Percentiles rank a stretch among this genome's conserved stretches.
These are phyloP conservation scores for Cepaea hortensis DNA, from an alignment of 2,888 invertebrate genomes.

Conservation along the genomic window DNA sequence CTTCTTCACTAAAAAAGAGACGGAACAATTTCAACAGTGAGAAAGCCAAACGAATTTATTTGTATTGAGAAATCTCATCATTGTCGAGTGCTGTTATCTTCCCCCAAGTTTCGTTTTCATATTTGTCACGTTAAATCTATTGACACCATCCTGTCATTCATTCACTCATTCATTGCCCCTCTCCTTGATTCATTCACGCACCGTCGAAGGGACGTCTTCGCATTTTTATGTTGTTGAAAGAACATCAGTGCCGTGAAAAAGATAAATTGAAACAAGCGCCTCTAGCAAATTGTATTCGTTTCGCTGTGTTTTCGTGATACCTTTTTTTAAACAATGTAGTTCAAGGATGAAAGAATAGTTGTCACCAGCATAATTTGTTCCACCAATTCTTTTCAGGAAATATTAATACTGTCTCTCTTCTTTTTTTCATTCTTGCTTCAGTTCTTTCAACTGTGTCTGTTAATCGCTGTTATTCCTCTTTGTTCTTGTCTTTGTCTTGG, in stretches of 20 bases:
- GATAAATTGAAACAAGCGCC: slow-evolving; percentile 25
- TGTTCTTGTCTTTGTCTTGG: too few relatives aligned
- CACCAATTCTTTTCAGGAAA: not conserved
- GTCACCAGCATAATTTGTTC: not conserved
- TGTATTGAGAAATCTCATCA: not conserved
- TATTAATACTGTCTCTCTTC: not conserved
- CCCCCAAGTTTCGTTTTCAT: not conserved
- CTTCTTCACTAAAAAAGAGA: not conserved
- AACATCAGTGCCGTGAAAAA: not conserved
- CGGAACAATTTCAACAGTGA: not conserved
- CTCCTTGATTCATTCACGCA: slow-evolving; percentile 8
- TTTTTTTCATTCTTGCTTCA: not conserved
- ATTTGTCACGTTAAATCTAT: slow-evolving; percentile 22
- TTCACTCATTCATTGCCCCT: not conserved
- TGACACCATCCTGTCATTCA: not conserved
- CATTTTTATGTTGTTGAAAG: not conserved
- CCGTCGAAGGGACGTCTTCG: not conserved
- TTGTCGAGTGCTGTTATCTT: slow-evolving; percentile 4
- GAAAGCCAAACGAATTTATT: slow-evolving; percentile 9
- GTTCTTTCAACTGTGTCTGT: too few relatives aligned
- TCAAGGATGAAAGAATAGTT: not conserved
- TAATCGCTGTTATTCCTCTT: too few relatives aligned
- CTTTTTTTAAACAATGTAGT: not conserved
- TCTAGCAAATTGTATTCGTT: slow-evolving; percentile 7
- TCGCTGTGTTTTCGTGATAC: slow-evolving; percentile 3